These are phyloP conservation scores for Lycaon pictus DNA, from an alignment of 2,113 vertebrate genomes.

Conservation along the genomic window DNA sequence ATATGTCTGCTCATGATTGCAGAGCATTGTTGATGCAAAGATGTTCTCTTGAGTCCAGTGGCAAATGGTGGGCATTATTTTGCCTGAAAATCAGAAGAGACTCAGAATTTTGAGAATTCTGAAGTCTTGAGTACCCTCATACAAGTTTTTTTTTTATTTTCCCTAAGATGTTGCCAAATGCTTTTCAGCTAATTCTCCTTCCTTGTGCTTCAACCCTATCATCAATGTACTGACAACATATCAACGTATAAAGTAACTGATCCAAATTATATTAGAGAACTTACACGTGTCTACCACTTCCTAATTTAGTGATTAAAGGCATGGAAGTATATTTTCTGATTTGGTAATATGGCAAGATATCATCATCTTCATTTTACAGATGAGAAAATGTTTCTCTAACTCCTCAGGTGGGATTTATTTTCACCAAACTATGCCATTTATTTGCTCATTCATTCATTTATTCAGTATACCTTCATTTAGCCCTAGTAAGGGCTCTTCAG, in stretches of 20 bases:
- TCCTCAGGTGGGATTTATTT: not conserved
- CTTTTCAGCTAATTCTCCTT: not conserved
- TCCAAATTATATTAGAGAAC: conserved; percentile 45
- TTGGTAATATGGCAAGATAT: not conserved
- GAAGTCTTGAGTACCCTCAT: not conserved
- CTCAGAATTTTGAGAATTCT: not conserved
- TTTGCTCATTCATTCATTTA: conserved; percentile 21
- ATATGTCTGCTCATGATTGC: not conserved
- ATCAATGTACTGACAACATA: conserved; percentile 31
- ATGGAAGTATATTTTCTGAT: conserved; percentile 45
- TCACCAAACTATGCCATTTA: not conserved
- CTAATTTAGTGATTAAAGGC: conserved; percentile 21
- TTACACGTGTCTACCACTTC: not conserved
- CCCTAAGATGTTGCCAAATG: not conserved
- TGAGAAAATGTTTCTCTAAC: conserved; percentile 19
- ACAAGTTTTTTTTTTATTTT: not conserved
- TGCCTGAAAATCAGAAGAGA: not conserved
- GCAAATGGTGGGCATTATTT: not conserved
- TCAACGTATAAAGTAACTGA: not conserved
- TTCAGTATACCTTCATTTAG: conserved; percentile 24
- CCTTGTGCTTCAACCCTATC: not conserved
- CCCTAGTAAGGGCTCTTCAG: not conserved
- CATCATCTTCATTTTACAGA: conserved; percentile 51
- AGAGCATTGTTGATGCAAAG: not conserved
- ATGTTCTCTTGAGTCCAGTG: not conserved